These are phyloP conservation scores for Acromyrmex heyeri DNA, from an alignment of 1,140 invertebrate genomes.

Conservation along the genomic window DNA sequence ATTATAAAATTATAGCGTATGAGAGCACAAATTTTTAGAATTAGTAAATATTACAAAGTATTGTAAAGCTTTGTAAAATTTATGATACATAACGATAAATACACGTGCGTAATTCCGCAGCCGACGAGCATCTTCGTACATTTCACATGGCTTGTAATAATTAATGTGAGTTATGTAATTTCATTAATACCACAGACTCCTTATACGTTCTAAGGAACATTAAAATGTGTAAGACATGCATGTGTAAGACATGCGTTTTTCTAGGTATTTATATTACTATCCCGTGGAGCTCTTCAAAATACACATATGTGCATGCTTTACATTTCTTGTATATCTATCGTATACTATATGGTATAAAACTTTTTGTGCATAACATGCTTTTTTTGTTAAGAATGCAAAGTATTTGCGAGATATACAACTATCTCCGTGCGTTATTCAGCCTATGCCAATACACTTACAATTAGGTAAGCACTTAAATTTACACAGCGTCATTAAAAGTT, in stretches of 20 bases:
- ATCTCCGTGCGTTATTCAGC: not conserved
- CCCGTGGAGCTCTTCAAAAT: not conserved
- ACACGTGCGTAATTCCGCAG: not conserved
- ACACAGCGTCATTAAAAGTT: not conserved
- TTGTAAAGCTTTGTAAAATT: not conserved
- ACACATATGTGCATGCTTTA: not conserved
- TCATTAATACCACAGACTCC: constrained; percentile 12
- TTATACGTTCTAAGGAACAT: not conserved
- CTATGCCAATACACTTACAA: not conserved
- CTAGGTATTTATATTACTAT: constrained; percentile 26
- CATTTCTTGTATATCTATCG: not conserved
- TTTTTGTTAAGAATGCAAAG: constrained; percentile 16
- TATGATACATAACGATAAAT: not conserved
- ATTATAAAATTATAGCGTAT: not conserved
- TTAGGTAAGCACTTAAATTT: not conserved
- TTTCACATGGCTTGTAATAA: constrained; percentile 3
- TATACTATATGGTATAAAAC: constrained; percentile 7
- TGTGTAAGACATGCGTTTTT: constrained; percentile 5
- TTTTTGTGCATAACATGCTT: not conserved
- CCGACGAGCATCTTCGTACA: not conserved
- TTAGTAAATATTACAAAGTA: not conserved
- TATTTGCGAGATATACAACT: not conserved
- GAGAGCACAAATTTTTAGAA: not conserved
- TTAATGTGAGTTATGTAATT: constrained; percentile 11
- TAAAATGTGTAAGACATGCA: not conserved